Percentiles rank a stretch among this genome's conserved stretches.
phyloP scores from a whole-genome alignment of 1,140 invertebrate genomes.

The Halyomorpha halys region DNA sequence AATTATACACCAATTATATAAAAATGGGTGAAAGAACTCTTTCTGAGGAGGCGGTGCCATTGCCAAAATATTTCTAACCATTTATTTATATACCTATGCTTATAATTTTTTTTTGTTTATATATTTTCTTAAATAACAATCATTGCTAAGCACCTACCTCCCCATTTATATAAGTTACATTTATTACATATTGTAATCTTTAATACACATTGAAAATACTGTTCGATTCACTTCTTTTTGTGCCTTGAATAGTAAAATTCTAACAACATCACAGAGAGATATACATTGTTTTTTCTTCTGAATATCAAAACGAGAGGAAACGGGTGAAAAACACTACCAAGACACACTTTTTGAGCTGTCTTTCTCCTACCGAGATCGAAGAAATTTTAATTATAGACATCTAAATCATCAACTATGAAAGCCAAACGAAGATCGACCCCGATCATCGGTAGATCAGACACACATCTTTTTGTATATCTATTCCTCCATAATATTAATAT shows the following conservation, averaged over 20 bases:
- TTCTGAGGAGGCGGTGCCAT: constrained; percentile 1
- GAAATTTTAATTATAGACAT: constrained; percentile 15
- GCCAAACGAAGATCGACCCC: background rate
- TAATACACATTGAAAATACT: constrained; percentile 20
- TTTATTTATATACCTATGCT: too few species aligned
- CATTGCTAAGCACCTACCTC: background rate
- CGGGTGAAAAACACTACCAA: constrained; percentile 13
- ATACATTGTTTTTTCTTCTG: constrained; percentile 11
- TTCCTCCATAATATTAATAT: constrained; percentile 24
- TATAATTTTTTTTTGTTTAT: too few species aligned
- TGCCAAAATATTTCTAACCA: too few species aligned
- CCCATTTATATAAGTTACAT: constrained; percentile 1
- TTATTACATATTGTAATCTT: background rate
- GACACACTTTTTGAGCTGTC: constrained; percentile 16
- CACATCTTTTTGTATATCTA: constrained; percentile 16
- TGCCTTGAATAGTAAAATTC: constrained; percentile 19
- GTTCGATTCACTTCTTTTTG: constrained; percentile 18
- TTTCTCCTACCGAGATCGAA: constrained; percentile 5
- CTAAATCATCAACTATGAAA: background rate
- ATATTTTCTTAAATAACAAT: too few species aligned
- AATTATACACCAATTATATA: constrained; percentile 12
- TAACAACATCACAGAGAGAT: constrained; percentile 22
- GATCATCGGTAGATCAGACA: constrained; percentile 1
- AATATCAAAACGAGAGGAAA: constrained; percentile 16
- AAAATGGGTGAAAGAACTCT: constrained; percentile 6